These are phyloP conservation scores for Dipodomys merriami DNA, from an alignment of 2,113 vertebrate species.

Conservation along the genomic window DNA sequence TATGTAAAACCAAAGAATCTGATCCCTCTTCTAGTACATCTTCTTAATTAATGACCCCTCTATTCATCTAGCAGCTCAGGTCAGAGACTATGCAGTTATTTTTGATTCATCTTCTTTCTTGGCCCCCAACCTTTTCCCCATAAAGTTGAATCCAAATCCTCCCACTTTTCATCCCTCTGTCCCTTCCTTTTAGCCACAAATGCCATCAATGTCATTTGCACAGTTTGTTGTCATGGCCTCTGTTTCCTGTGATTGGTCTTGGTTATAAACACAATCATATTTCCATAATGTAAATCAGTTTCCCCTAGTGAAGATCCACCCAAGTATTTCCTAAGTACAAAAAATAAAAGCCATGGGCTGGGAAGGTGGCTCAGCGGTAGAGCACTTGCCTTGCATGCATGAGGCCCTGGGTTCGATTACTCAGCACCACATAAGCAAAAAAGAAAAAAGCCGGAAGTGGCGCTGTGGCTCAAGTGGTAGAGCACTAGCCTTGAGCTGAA, in stretches of 20 bases:
- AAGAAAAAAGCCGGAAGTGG: no score
- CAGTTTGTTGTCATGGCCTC: background rate
- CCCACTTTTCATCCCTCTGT: background rate
- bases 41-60: conserved; percentile 14
- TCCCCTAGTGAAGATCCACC: background rate
- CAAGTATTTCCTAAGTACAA: background rate
- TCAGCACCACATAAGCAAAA: no score
- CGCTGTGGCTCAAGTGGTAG: no score
- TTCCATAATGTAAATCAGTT: conserved; percentile 26
- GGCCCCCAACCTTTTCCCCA: background rate
- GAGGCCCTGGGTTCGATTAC: no score
- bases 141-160: conserved; percentile 7
- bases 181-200: background rate
- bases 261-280: background rate
- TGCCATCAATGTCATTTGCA: background rate
- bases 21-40: conserved; percentile 28
- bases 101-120: conserved; percentile 16
- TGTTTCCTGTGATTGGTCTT: background rate
- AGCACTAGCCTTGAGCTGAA: no score
- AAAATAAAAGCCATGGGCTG: background rate
- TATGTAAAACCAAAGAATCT: background rate
- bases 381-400: no score
- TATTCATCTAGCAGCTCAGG: conserved; percentile 1
- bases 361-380: no score
- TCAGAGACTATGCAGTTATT: background rate